phyloP scores from a whole-genome alignment of 2,888 invertebrate species.

The Coecobrya sp. region DNA sequence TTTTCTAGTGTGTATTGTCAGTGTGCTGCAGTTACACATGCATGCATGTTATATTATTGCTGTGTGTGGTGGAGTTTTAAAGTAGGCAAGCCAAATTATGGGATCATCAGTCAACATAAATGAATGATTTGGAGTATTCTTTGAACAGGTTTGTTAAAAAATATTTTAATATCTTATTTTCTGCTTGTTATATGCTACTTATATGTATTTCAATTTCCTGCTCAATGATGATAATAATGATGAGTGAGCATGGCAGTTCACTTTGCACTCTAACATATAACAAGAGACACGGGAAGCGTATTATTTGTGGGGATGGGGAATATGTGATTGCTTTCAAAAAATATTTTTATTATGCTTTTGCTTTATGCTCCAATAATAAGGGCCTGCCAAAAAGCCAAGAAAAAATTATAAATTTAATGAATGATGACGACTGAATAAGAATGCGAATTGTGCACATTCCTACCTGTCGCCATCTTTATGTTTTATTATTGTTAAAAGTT shows the following conservation, averaged over 20 bases:
- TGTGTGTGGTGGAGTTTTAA: constrained; percentile 35
- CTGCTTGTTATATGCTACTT: too few relatives aligned
- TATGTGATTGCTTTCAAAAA: constrained; percentile 11
- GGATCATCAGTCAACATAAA: constrained; percentile 41
- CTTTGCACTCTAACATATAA: too few relatives aligned
- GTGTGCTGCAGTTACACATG: too few relatives aligned
- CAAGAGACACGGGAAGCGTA: too few relatives aligned
- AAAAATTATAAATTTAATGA: constrained; percentile 6
- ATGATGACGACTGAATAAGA: constrained; percentile 7
- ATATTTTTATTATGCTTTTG: background rate
- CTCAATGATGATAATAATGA: constrained; percentile 3
- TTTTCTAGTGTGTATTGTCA: constrained; percentile 3
- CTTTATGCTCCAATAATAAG: background rate
- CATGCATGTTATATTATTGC: too few relatives aligned
- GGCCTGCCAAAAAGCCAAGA: constrained; percentile 19
- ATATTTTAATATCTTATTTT: background rate
- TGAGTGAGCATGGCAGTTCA: too few relatives aligned
- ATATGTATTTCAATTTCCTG: constrained; percentile 57
- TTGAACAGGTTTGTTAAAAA: constrained; percentile 70
- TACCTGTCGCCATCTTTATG: background rate
- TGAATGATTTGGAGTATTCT: constrained; percentile 58
- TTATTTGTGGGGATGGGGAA: background rate
- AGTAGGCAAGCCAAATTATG: constrained; percentile 60
- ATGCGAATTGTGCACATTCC: constrained; percentile 4
- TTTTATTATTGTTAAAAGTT: background rate